Evolutionary conservation across 1,140 invertebrate species (phyloP), one percentile per base, ranked within the genome.

Genomic region (Danaus plexippus): DNA sequence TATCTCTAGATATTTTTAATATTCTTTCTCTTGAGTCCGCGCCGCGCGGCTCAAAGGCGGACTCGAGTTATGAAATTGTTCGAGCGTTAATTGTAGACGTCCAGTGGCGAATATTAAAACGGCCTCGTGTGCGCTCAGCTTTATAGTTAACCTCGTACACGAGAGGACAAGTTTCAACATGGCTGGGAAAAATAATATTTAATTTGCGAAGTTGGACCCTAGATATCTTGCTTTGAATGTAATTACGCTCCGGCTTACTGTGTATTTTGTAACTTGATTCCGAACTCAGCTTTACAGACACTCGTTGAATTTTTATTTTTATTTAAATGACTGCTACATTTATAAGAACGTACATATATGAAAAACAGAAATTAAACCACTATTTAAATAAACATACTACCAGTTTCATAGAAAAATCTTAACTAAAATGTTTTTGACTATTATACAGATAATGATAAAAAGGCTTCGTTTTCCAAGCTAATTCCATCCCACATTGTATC

Each of bases 11-110:
- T 78, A 70, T 74, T 72, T 80, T 78, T 74, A 75, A 73, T 72
- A 73, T 73, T 75, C 66, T 73, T 80, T 75, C 70, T 66, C 66
- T 52, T 61, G 73, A 74, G 71, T 73, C 73, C 59, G 60, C 22
- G 51, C 66, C 22, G 51, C 66, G 77, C 22, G 22, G 22, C 76
- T 84, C 81, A 82, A 85, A 85, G 79, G 77, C 77, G 71, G 70
- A 71, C 60, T 57, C 59, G 73, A 84, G 81, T 85, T 85, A 78
- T 81, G 77, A 80, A 81, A 78, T 82, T 79, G 79, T 85, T 85
- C 60, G 62, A 80, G 76, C 81, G 79, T 82, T 78, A 82, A 85
- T 78, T 80, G 77, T 80, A 81, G 80, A 80, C 71, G 80, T 69
- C 80, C 80, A 77, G 73, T 69, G 65, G 75, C 72, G 80, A 84